Evolutionary conservation across 2,888 invertebrate species (phyloP).

Genomic region (Ennomos quercinarius): DNA sequence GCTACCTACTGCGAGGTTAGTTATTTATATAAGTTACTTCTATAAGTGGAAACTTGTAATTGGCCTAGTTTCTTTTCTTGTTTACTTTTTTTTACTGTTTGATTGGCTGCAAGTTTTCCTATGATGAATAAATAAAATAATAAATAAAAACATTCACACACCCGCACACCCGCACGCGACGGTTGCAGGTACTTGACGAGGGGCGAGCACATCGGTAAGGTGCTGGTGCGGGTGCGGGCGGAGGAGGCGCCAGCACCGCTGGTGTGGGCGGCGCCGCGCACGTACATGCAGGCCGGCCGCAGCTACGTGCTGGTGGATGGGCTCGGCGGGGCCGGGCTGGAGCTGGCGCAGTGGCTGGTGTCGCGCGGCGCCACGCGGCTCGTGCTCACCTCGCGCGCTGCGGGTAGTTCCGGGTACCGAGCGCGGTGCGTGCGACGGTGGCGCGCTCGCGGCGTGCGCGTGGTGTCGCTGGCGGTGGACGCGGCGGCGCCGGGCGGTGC

Average conservation of each 20-base stretch:
- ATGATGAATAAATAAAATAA: no score
- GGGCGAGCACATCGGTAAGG: conserved; percentile 99
- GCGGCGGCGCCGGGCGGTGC: conserved; percentile 87
- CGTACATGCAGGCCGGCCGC: conserved; percentile 92
- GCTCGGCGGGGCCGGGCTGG: conserved; percentile 98
- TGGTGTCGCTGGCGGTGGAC: conserved; percentile 87
- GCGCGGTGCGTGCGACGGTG: conserved; percentile 87
- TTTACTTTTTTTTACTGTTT: no score
- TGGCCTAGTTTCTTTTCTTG: no score
- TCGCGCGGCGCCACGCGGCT: conserved; percentile 93
- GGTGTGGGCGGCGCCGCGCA: conserved; percentile 93
- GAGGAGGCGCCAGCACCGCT: conserved; percentile 89
- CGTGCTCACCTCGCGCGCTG: conserved; percentile 95
- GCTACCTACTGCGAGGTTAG: no score
- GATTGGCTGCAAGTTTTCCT: no score
- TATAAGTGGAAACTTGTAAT: no score
- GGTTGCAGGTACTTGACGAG: conserved; percentile 93
- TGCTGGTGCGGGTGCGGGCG: conserved; percentile 94
- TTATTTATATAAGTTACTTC: no score
- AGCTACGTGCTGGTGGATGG: conserved; percentile 93
- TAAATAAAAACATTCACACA: no score
- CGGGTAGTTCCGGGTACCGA: conserved; percentile 97
- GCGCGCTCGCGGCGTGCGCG: conserved; percentile 86
- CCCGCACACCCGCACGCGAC: no score
- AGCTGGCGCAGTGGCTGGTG: conserved; percentile 96